These are phyloP conservation scores for Sebastes minor DNA, from an alignment of 2,797 vertebrate species.

Conservation along the genomic window DNA sequence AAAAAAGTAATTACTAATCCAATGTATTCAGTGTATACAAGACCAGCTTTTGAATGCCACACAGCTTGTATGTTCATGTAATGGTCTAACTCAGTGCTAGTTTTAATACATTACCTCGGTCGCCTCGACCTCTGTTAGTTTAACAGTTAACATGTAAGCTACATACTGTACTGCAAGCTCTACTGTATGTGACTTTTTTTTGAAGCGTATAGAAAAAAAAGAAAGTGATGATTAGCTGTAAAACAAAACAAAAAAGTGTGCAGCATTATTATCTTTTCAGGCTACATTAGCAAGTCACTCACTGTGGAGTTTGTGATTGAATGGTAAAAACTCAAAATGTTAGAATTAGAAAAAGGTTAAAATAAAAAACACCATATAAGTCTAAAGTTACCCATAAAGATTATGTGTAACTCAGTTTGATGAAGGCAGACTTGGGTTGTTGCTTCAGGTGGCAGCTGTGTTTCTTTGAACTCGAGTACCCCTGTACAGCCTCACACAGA, in stretches of 20 bases:
- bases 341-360: background rate
- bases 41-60: background rate
- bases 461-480: constrained; percentile 19
- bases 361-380: background rate
- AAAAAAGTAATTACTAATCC: no score
- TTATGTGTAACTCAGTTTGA: background rate
- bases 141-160: background rate
- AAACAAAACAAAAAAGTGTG: no score
- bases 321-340: background rate
- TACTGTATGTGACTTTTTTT: background rate
- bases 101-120: background rate
- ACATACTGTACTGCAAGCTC: background rate
- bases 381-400: background rate
- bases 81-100: background rate
- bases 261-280: no score
- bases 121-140: background rate
- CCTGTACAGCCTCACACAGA: background rate
- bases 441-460: constrained; percentile 27
- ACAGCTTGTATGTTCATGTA: background rate
- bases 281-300: background rate
- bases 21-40: background rate
- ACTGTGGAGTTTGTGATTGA: background rate
- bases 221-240: no score
- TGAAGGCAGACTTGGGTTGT: background rate
- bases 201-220: background rate